Evolutionary conservation across 2,113 vertebrate species (phyloP), one percentile per base, ranked within the genome.

Genomic region (Silurus meridionalis): DNA sequence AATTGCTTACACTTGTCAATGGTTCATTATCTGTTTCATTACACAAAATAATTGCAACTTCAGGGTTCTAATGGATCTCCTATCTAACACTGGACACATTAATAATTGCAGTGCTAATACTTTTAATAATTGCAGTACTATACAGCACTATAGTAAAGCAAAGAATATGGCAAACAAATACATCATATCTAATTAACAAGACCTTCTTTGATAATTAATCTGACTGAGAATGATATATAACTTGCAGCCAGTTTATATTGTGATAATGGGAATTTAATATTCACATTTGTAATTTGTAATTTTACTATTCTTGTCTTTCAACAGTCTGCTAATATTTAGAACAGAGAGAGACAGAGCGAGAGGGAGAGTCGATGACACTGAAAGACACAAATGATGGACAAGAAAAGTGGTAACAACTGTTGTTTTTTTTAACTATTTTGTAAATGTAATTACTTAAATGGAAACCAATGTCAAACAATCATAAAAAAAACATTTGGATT

Each of bases 331-430:
- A 82, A 85, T 87, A 91, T 90, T 91, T 90, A 91, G 88, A 89
- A 87, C 87, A 90, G 80, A 88, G 87, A 90, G 91, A 86, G 92
- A 23, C 1, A 21, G 64, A 89, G 79, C 87, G 87, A 90, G 92
- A 87, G 92, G 25, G 53, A 19, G 78, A 92, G 90, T 93, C 93
- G 87, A 95, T 95, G 94, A 95, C 92, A 93, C 90, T 93, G 89
- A 93, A 91, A 90, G 80, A 87, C 84, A 90, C 91, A 91, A 92
- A 94, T 88, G 91, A 99, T 99, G 98, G 97, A 99, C 94, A 97
- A 96, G 94, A 95, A 95, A 91, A 96, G 96, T 90, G 97, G 98
- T 98, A 96, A 85, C 96, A 88, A 7, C 61, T 55, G 52, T 46
- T 25, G 28, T 37, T 57, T 84, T 25, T 85, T 50, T 84, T 23